phyloP scores from a whole-genome alignment of 2,113 vertebrate genomes.

The Lontra canadensis region DNA sequence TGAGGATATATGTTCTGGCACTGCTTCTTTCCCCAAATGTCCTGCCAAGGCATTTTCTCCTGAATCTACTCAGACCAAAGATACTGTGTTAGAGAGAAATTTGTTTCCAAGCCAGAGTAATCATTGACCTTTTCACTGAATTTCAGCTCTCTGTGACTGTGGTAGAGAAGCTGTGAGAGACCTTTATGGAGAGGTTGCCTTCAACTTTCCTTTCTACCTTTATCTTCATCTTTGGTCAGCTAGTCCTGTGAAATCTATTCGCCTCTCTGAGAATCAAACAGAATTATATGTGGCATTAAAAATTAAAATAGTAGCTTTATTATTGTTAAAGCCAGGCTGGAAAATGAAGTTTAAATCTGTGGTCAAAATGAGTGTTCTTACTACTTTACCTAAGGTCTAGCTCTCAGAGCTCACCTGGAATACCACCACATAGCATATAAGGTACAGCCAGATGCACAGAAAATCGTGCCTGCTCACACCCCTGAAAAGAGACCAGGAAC shows the following conservation, averaged over 20 bases:
- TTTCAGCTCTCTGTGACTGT: neutral
- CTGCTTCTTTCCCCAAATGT: neutral
- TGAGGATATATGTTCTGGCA: neutral
- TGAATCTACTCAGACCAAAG: neutral
- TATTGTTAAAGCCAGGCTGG: neutral
- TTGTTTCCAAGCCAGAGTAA: neutral
- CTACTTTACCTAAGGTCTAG: neutral
- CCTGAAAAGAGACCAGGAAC: neutral
- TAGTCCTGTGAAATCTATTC: neutral
- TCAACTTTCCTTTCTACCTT: neutral
- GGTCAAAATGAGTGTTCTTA: neutral
- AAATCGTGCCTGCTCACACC: neutral
- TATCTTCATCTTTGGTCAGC: neutral
- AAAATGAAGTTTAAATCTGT: neutral
- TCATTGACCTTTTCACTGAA: neutral
- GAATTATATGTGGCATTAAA: neutral
- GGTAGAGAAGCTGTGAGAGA: neutral
- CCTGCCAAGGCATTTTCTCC: neutral
- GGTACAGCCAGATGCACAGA: neutral
- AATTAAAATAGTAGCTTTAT: neutral
- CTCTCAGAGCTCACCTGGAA: neutral
- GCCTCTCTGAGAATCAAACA: neutral
- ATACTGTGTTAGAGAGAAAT: neutral
- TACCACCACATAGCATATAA: fast-evolving
- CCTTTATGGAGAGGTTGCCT: neutral